Evolutionary conservation across 2,797 vertebrate genomes (phyloP), one percentile per base, ranked within the genome.

Genomic region (Phalloptychus januarius): DNA sequence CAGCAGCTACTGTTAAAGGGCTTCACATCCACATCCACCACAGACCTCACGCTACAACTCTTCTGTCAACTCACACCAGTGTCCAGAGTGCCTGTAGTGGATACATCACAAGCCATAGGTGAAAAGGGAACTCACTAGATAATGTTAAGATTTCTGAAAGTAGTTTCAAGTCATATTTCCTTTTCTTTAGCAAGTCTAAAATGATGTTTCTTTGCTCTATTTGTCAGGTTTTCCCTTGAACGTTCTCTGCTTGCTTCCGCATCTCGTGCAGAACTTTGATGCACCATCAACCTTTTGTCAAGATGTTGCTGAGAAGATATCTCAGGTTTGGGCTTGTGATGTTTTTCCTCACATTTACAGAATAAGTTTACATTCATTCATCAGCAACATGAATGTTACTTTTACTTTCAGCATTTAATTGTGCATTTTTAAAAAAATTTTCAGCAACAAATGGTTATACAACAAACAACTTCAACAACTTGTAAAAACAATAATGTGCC

Each of bases 1-100:
- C 98, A 99, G 89, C 98, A 98, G 94, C 95, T 99, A 2, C 95
- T 99, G 67, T 95, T 99, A 12, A 99, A 99, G 94, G 98, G 98
- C 65, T 99, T 99, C 94, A 99, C 98, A 23, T 99, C 98, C 4
- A 77, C 95, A n/a, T 95, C 97, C 79, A 99, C 98, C 79, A 97
- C 96, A 0, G 98, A 99, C 89, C 95, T 99, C 76, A 99, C 98
- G 0, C 95, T 99, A 8, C 98, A 99, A 78, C 97, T 99, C 71
- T 97, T 99, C 76, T 97, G 97, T 92, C 95, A 97, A 91, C 96
- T 99, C 85, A 99, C 98, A 1, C 96, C 97, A 0, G 97, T 99
- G 80, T 99, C 98, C 65, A 95, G 96, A 81, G 96, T 97, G 54
- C 94, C 97, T 71, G 97, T 99, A 85, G 98, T 99, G 89, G 98